Evolutionary conservation across 1,140 invertebrate genomes (phyloP).

Genomic region (Ostrea edulis): DNA sequence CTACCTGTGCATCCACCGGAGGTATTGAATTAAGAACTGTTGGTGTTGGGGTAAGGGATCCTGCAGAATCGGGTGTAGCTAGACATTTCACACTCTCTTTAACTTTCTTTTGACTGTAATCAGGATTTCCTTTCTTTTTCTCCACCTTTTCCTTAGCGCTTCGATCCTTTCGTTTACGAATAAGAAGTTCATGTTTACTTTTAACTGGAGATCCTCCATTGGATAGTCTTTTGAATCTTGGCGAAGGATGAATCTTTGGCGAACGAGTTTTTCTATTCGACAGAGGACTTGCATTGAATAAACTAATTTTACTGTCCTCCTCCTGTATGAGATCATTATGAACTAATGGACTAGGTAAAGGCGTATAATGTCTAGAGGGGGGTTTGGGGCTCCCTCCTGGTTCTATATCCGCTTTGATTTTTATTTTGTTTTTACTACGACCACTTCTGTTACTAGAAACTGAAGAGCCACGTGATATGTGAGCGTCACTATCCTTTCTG

Average conservation of each 20-base stretch:
- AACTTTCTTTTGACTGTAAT: constrained; percentile 11
- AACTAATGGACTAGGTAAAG: constrained; percentile 61
- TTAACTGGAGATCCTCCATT: constrained; percentile 52
- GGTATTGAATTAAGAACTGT: not conserved
- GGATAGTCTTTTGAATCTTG: constrained; percentile 58
- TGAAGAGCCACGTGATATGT: constrained; percentile 62
- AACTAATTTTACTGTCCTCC: constrained; percentile 61
- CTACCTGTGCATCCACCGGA: not conserved
- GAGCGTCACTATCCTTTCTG: constrained; percentile 38
- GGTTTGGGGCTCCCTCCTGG: constrained; percentile 61
- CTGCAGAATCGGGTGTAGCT: constrained; percentile 36
- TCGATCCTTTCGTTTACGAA: constrained; percentile 62
- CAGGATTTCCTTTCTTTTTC: constrained; percentile 28
- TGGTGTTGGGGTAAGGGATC: constrained; percentile 48
- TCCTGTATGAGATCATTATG: constrained; percentile 46
- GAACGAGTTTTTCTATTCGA: constrained; percentile 66
- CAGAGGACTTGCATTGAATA: constrained; percentile 71
- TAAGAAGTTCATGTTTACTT: constrained; percentile 70
- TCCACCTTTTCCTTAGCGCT: constrained; percentile 49
- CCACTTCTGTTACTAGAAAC: constrained; percentile 65
- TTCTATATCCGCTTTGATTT: constrained; percentile 65
- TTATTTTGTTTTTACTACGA: constrained; percentile 48
- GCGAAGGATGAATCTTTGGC: constrained; percentile 70
- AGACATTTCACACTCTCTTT: constrained; percentile 36
- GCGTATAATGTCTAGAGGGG: constrained; percentile 63